Evolutionary conservation across 2,888 invertebrate species (phyloP), one percentile per base, ranked within the genome.

Genomic region (Hypomecis punctinalis): DNA sequence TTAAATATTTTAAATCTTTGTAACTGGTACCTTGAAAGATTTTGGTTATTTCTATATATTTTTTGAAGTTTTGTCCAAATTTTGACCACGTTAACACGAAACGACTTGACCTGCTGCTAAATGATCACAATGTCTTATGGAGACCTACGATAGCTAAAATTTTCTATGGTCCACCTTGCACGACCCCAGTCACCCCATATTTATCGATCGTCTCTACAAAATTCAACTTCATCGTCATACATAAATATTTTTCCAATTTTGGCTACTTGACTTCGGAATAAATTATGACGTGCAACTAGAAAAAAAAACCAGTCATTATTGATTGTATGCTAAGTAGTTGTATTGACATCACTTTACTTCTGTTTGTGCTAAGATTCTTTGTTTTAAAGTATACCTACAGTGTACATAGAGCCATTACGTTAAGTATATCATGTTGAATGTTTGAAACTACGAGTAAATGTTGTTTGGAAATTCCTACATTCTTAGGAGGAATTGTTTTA

Each of bases 291-390:
- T 51, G 43, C 6, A n/a, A 39, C 58, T 68, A 55, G 8, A 68
- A 56, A 68, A 68, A 74, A 74, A 74, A 70, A 42, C 69, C 70
- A 66, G 73, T 70, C 71, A 71, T 61, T 69, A 68, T 69, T 69
- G 58, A 63, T 74, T 73, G 69, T 73, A 74, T 77, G 72, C 64
- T 63, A 76, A 75, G 66, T 63, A 57, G n/a, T 35, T 37, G 48
- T 37, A 40, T 57, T 53, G 52, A 53, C 53, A 58, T 52, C 46
- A 52, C 48, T 43, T 33, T 36, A 33, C 43, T 54, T 48, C 36
- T 43, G 43, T 48, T 43, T 37, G 48, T 55, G 43, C 8, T 33
- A 42, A 37, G 23, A 40, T 55, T 33, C 59, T 49, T 61, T 61
- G 52, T 47, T 46, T 57, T 48, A 7, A 52, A 52, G 23, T 23